These are phyloP conservation scores for Upupa epops DNA, from an alignment of 2,113 vertebrate genomes.

Conservation along the genomic window DNA sequence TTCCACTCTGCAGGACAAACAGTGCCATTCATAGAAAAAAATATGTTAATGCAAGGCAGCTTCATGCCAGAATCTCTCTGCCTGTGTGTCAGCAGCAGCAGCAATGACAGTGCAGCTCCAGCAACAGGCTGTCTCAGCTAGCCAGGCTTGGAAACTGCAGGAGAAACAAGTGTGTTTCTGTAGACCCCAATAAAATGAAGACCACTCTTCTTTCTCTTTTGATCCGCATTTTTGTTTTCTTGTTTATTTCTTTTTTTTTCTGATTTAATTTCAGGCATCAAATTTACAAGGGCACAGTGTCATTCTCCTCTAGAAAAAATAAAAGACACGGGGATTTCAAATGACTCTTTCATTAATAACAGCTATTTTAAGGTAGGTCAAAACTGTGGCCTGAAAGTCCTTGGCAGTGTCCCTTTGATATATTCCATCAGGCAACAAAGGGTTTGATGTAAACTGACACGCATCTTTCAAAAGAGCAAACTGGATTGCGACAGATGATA, in stretches of 20 bases:
- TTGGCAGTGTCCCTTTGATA: constrained; percentile 14
- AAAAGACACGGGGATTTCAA: neutral
- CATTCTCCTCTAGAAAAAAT: neutral
- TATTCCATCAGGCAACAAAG: constrained; percentile 22
- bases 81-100: neutral
- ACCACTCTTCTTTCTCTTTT: neutral
- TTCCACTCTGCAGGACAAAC: constrained; percentile 57
- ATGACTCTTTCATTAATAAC: neutral
- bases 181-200: neutral
- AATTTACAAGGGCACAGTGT: neutral
- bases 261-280: neutral
- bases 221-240: neutral
- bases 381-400: neutral
- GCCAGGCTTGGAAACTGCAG: neutral
- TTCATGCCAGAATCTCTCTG: constrained; percentile 36
- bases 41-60: constrained; percentile 54
- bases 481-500: neutral
- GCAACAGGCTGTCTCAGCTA: constrained; percentile 26
- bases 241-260: neutral
- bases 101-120: constrained; percentile 47
- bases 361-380: constrained; percentile 18
- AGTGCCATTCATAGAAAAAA: constrained; percentile 56
- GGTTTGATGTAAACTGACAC: neutral
- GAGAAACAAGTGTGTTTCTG: neutral
- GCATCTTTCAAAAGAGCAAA: neutral